Conservation (phyloP, 2,888 invertebrate genomes). For the Apamea anceps region DNA sequence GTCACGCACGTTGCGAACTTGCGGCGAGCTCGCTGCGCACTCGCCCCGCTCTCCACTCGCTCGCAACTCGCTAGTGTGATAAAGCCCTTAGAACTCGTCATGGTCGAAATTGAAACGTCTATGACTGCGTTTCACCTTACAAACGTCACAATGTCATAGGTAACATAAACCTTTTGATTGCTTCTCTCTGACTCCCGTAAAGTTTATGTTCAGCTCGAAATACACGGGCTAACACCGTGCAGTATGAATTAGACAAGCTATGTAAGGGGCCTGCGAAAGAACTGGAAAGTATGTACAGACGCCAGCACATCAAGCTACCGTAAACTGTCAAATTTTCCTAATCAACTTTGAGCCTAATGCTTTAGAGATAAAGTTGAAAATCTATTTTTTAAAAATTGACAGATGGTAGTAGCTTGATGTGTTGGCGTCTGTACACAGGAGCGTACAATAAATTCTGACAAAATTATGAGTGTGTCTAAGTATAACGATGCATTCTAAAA, state of each 20-base stretch:
- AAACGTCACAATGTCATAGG: slow-evolving; percentile 56
- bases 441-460: neutral
- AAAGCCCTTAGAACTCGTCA: slow-evolving; percentile 9
- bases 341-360: too few relatives aligned
- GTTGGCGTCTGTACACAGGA: too few relatives aligned
- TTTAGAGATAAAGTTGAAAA: too few relatives aligned
- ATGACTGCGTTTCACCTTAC: neutral
- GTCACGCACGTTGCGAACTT: too few relatives aligned
- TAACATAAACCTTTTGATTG: slow-evolving; percentile 55
- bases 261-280: neutral
- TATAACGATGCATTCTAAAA: too few relatives aligned
- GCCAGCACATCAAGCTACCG: too few relatives aligned
- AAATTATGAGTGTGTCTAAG: neutral
- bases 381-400: too few relatives aligned
- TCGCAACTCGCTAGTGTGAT: too few relatives aligned
- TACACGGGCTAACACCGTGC: neutral
- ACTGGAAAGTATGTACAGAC: neutral
- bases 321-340: too few relatives aligned
- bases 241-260: slow-evolving; percentile 29
- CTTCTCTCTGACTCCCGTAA: slow-evolving; percentile 43
- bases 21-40: too few relatives aligned
- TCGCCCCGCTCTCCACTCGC: too few relatives aligned
- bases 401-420: too few relatives aligned
- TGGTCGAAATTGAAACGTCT: slow-evolving; percentile 20
- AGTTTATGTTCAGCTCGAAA: slow-evolving; percentile 43